Conservation (phyloP, 2,113 vertebrate species). For the Furnarius figulus region DNA sequence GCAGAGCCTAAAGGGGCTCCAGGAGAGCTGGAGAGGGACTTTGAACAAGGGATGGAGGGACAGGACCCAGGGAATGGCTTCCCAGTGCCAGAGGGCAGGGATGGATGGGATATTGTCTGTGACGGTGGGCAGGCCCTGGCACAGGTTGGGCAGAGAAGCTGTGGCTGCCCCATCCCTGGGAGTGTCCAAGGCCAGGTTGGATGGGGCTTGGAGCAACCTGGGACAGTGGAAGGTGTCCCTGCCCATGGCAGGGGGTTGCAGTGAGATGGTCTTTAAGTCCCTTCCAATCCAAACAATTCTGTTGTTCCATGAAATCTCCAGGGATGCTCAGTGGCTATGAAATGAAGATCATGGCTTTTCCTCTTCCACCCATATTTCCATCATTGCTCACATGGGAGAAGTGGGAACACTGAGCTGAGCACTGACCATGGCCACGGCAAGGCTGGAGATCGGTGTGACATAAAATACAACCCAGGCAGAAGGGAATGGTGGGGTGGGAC, state of each 20-base stretch:
- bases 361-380: neutral
- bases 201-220: neutral
- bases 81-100: neutral
- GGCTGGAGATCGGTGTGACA: neutral
- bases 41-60: neutral
- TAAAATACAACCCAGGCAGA: neutral
- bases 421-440: fast-evolving
- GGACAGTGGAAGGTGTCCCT: neutral
- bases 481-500: neutral
- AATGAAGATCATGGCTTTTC: neutral
- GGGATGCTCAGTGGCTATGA: neutral
- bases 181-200: neutral
- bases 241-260: neutral
- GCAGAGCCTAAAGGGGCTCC: neutral
- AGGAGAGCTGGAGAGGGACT: neutral
- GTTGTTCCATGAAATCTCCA: neutral
- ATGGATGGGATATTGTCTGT: neutral
- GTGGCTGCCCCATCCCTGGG: neutral
- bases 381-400: neutral
- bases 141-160: neutral
- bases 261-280: neutral
- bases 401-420: neutral
- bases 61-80: neutral
- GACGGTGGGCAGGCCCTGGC: neutral
- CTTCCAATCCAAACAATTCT: neutral